Conservation (phyloP, 2,888 invertebrate species). For the Encarsia formosa region DNA sequence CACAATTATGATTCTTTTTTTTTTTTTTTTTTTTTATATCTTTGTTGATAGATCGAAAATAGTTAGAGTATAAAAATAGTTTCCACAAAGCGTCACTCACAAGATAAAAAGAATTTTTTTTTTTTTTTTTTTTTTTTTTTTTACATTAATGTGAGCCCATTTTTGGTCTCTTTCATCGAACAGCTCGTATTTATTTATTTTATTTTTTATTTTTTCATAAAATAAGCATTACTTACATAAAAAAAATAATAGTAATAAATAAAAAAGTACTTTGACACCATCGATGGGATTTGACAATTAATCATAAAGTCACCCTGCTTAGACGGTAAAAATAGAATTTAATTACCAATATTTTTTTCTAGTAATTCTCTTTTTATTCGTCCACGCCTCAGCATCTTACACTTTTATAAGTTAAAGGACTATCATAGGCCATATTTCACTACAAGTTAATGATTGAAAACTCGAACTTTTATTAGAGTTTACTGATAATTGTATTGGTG, state of each 20-base stretch:
- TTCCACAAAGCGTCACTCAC: slow-evolving; percentile 37
- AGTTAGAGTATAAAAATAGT: slow-evolving; percentile 48
- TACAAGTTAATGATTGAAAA: slow-evolving; percentile 13
- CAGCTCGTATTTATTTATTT: slow-evolving; percentile 22
- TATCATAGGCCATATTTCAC: slow-evolving; percentile 23
- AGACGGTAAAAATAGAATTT: slow-evolving; percentile 8
- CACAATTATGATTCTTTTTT: slow-evolving; percentile 22
- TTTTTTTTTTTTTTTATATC: too few relatives aligned
- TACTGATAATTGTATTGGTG: too few relatives aligned
- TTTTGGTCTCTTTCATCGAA: slow-evolving; percentile 27
- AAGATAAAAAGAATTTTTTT: too few relatives aligned
- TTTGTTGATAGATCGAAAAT: slow-evolving; percentile 23
- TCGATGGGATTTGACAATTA: too few relatives aligned
- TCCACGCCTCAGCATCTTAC: slow-evolving; percentile 3
- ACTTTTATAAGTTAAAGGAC: slow-evolving; percentile 8
- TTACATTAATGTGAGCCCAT: too few relatives aligned
- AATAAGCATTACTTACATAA: background rate
- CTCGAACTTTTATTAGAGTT: slow-evolving; percentile 9
- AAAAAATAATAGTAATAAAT: slow-evolving; percentile 15
- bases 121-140: too few relatives aligned
- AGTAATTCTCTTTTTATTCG: slow-evolving; percentile 1
- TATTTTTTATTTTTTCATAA: too few relatives aligned
- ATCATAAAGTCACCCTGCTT: background rate
- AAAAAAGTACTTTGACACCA: too few relatives aligned
- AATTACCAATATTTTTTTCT: background rate